Evolutionary conservation across 2,888 invertebrate genomes (phyloP).

Genomic region (Homarus gammarus): DNA sequence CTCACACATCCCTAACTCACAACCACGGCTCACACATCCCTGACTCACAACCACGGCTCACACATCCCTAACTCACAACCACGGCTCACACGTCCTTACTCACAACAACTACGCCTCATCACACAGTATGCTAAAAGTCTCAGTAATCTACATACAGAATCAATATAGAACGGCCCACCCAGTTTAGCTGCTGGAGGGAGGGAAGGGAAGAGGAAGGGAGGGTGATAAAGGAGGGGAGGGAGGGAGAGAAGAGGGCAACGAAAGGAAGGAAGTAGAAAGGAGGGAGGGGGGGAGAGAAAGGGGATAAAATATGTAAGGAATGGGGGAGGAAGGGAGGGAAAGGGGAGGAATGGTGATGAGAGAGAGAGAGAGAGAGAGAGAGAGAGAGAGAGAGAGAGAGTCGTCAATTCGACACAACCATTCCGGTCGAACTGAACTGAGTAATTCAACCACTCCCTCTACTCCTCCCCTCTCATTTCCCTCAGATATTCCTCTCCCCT

Average conservation of each 20-base stretch:
- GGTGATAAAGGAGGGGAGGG: background rate
- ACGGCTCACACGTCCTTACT: background rate
- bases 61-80: background rate
- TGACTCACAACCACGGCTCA: too few relatives aligned
- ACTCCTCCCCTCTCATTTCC: background rate
- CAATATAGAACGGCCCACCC: slow-evolving; percentile 37
- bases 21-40: too few relatives aligned
- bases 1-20: too few relatives aligned
- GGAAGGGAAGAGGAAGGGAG: background rate
- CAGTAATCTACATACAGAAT: slow-evolving; percentile 40
- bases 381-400: background rate
- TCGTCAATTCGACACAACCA: background rate
- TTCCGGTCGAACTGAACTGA: background rate
- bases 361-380: background rate
- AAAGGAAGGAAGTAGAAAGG: background rate
- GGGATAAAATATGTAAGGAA: background rate
- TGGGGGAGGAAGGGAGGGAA: background rate
- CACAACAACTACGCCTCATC: slow-evolving; percentile 31
- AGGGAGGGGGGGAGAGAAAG: background rate
- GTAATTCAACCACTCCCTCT: background rate
- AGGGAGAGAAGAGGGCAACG: background rate
- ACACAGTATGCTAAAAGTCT: slow-evolving; percentile 47
- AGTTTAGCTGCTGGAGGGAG: background rate
- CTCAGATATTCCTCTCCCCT: background rate
- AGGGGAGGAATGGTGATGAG: too few relatives aligned